These are phyloP conservation scores for Cryptocheilus praepositus DNA, from an alignment of 2,888 invertebrate genomes.

Conservation along the genomic window DNA sequence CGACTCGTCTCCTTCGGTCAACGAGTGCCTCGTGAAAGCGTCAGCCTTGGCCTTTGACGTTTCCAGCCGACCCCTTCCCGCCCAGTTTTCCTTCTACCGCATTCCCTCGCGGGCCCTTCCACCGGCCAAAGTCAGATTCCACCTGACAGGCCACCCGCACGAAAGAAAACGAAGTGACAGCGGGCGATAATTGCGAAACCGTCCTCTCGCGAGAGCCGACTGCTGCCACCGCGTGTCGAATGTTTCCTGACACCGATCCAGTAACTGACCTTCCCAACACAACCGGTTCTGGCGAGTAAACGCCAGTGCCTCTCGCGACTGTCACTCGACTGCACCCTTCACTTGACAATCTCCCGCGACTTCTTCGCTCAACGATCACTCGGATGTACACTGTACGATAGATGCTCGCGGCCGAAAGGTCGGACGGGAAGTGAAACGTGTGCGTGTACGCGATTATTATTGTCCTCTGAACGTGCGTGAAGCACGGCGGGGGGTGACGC, in stretches of 20 bases:
- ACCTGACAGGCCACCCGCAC: not conserved
- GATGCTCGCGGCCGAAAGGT: no score
- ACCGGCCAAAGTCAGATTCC: not conserved
- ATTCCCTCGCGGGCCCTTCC: no score
- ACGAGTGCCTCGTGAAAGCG: slow-evolving; percentile 20
- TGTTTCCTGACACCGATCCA: slow-evolving; percentile 22
- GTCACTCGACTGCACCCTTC: no score
- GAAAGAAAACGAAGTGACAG: not conserved
- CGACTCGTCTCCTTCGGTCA: slow-evolving; percentile 3
- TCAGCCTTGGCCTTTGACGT: slow-evolving; percentile 49
- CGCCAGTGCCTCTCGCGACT: no score
- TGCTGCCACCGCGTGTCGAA: not conserved
- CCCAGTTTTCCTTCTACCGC: not conserved
- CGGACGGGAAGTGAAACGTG: no score
- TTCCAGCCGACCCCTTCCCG: not conserved
- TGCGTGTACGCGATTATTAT: no score
- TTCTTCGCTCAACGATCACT: no score
- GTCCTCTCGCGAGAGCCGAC: not conserved
- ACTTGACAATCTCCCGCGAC: no score
- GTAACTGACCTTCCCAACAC: slow-evolving; percentile 54
- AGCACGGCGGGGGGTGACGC: no score
- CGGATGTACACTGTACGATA: no score
- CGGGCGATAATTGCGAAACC: not conserved
- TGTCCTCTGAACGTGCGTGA: no score
- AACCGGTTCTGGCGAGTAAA: slow-evolving; percentile 38